Conservation (phyloP, 2,888 invertebrate species). For the Troglohyphantes excavatus region DNA sequence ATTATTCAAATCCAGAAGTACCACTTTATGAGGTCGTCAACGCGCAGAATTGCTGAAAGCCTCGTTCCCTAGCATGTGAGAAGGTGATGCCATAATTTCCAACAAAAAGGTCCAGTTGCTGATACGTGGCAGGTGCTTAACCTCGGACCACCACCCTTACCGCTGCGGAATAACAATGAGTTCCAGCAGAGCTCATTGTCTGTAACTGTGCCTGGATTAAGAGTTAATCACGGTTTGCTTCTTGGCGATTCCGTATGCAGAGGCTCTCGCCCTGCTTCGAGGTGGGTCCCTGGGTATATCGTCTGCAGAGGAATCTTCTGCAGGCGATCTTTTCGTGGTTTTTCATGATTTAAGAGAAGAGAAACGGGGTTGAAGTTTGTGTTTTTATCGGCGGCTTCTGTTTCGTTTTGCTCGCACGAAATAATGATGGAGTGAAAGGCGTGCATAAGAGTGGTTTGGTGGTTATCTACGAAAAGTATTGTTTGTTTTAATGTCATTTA, state of each 20-base stretch:
- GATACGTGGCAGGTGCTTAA: constrained; percentile 70
- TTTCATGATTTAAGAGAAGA: background rate
- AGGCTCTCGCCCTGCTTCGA: background rate
- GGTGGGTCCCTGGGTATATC: constrained; percentile 33
- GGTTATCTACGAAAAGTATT: too few species aligned
- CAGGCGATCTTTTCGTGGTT: background rate
- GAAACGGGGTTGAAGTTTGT: background rate
- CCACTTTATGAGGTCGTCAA: background rate
- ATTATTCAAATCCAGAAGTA: background rate
- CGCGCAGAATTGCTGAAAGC: background rate
- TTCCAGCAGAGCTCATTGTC: constrained; percentile 55
- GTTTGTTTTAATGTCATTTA: too few species aligned
- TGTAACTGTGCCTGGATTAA: constrained; percentile 46
- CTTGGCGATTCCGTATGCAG: constrained; percentile 14
- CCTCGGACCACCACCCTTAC: constrained; percentile 52
- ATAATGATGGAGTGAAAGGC: too few species aligned
- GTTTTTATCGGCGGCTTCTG: background rate
- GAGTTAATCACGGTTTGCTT: constrained; percentile 46
- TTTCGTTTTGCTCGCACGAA: background rate
- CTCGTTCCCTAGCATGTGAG: background rate
- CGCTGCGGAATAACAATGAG: constrained; percentile 66
- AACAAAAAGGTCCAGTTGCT: background rate
- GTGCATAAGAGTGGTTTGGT: too few species aligned
- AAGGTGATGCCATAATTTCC: constrained; percentile 41
- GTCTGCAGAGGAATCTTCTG: background rate